phyloP scores from a whole-genome alignment of 2,113 vertebrate genomes.

The Phylloscopus trochilus region DNA sequence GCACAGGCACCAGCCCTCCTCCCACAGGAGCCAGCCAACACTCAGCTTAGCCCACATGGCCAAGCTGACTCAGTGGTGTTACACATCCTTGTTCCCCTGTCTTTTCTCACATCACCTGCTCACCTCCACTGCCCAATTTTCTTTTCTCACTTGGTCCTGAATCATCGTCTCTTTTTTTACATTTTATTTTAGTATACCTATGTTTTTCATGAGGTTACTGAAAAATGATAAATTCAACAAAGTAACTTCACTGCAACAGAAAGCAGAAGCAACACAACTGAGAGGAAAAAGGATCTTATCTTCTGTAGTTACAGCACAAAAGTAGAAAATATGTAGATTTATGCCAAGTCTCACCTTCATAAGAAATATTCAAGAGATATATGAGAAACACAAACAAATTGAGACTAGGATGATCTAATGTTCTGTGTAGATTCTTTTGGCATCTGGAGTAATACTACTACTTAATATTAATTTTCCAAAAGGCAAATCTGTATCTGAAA shows the following conservation, averaged over 20 bases:
- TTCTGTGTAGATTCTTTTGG: neutral
- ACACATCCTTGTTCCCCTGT: neutral
- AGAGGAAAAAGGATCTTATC: neutral
- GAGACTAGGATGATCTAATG: neutral
- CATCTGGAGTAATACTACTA: neutral
- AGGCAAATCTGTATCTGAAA: neutral
- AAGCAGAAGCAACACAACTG: neutral
- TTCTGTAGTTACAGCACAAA: neutral
- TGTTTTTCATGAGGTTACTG: neutral
- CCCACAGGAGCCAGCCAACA: neutral
- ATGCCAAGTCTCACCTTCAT: neutral
- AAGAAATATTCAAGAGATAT: neutral
- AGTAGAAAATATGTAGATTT: neutral
- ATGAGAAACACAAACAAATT: neutral
- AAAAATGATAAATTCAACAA: neutral
- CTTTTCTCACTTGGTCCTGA: neutral
- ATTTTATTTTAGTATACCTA: neutral
- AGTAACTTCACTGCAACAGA: neutral
- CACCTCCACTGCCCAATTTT: neutral
- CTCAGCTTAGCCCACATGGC: neutral
- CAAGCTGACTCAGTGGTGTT: neutral
- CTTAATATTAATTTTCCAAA: neutral
- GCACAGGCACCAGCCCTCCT: neutral
- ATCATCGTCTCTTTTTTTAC: neutral
- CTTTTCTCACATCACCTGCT: neutral